Percentiles rank a stretch among this genome's conserved stretches.
These are phyloP conservation scores for Patella depressa DNA, from an alignment of 2,888 invertebrate genomes.

Conservation along the genomic window DNA sequence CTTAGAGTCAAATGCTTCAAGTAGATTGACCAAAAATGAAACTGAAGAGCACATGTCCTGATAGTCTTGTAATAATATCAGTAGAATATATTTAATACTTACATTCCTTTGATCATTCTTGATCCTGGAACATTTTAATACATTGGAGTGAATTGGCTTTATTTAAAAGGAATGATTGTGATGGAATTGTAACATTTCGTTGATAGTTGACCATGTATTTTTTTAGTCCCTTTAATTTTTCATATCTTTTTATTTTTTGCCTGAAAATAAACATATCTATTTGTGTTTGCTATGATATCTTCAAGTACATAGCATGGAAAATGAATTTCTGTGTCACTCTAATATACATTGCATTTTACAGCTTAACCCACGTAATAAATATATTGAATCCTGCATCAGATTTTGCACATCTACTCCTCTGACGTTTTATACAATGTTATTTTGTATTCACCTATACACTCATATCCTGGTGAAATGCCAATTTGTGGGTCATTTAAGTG, in stretches of 20 bases:
- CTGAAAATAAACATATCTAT: constrained; percentile 43
- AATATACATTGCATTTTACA: neutral
- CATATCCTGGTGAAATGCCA: no score
- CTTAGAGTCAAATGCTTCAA: no score
- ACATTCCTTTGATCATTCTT: constrained; percentile 1
- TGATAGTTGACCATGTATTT: constrained; percentile 76
- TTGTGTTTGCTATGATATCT: no score
- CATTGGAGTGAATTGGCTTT: constrained; percentile 87
- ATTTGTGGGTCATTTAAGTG: no score
- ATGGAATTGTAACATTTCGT: constrained; percentile 76
- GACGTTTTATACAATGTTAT: no score
- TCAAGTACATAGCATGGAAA: neutral
- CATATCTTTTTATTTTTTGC: constrained; percentile 78
- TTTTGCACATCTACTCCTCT: no score
- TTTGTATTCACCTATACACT: no score
- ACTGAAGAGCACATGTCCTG: no score
- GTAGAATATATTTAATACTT: neutral
- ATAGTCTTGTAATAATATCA: no score
- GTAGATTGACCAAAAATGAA: no score
- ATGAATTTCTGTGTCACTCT: neutral
- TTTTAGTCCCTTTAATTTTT: constrained; percentile 78
- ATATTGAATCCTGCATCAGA: neutral
- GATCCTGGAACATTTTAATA: constrained; percentile 45
- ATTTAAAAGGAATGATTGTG: constrained; percentile 83
- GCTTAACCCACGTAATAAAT: neutral